A percentile compares a stretch with the other conserved stretches of the same genome.
phyloP scores from a whole-genome alignment of 2,797 vertebrate species.

The Poeciliopsis presidionis region DNA sequence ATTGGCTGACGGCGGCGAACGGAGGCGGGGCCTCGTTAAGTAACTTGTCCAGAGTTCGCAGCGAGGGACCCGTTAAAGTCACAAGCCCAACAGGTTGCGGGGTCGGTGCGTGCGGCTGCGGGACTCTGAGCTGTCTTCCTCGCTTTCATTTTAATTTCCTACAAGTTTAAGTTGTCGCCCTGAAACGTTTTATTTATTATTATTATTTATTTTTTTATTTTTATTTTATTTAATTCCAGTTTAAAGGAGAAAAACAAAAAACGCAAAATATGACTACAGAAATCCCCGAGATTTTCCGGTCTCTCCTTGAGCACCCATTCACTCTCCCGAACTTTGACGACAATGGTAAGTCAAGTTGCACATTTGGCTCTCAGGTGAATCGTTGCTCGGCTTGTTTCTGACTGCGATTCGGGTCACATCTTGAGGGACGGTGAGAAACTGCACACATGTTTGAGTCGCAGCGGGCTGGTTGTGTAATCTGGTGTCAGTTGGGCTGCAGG shows the following conservation, averaged over 20 bases:
- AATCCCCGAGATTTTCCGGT: constrained; percentile 91
- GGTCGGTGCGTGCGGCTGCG: neutral
- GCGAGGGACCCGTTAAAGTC: neutral
- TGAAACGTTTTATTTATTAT: neutral
- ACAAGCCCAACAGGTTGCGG: neutral
- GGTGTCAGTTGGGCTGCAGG: constrained; percentile 19
- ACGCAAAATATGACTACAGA: constrained; percentile 77
- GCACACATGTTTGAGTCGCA: neutral
- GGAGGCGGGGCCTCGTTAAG: constrained; percentile 46
- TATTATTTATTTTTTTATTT: no score
- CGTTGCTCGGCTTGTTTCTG: neutral
- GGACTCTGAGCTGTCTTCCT: neutral
- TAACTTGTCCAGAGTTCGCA: constrained; percentile 42
- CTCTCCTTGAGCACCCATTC: constrained; percentile 88
- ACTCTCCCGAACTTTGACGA: constrained; percentile 81
- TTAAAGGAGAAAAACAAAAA: neutral
- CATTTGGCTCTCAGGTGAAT: neutral
- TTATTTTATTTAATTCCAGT: neutral
- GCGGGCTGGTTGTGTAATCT: constrained; percentile 38
- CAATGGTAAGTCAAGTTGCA: constrained; percentile 81
- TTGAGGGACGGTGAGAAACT: neutral
- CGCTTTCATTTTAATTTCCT: no score
- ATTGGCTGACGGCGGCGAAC: constrained; percentile 45
- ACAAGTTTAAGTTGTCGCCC: neutral
- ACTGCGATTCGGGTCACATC: neutral